Conservation (phyloP, 1,140 invertebrate species). For the Cryptotermes secundus region DNA sequence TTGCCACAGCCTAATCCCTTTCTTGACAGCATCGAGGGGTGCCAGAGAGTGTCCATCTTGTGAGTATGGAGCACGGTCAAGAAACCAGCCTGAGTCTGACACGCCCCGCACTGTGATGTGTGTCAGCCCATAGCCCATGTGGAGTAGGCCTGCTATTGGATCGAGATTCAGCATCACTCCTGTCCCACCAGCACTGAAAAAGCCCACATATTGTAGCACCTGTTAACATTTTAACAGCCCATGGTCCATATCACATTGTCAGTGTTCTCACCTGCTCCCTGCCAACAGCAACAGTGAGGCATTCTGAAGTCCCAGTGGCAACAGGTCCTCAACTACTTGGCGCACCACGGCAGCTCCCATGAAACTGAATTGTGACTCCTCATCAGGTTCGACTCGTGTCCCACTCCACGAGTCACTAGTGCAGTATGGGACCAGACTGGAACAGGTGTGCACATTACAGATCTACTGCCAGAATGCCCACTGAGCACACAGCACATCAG, state of each 20-base stretch:
- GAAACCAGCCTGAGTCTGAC: constrained; percentile 91
- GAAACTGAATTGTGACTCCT: constrained; percentile 71
- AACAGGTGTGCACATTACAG: no score
- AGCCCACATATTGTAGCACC: background rate
- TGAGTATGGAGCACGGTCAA: constrained; percentile 66
- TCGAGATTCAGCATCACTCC: constrained; percentile 91
- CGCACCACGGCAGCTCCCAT: constrained; percentile 82
- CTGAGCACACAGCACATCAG: background rate
- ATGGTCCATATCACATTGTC: background rate
- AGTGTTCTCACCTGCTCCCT: constrained; percentile 64
- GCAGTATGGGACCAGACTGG: constrained; percentile 85
- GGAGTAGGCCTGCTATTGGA: constrained; percentile 68
- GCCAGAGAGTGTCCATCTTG: constrained; percentile 45
- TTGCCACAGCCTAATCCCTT: constrained; percentile 81
- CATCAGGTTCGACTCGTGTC: constrained; percentile 50
- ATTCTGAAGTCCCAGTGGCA: constrained; percentile 62
- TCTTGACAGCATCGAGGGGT: constrained; percentile 67
- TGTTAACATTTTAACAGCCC: background rate
- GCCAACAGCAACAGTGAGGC: constrained; percentile 67
- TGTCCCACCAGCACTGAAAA: constrained; percentile 79
- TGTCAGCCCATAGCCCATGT: constrained; percentile 54
- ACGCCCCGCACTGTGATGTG: constrained; percentile 76
- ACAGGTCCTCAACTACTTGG: constrained; percentile 72
- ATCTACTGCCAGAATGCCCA: no score
- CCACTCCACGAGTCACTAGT: constrained; percentile 93